Conservation (phyloP, 2,797 vertebrate species). For the Spea hammondii region DNA sequence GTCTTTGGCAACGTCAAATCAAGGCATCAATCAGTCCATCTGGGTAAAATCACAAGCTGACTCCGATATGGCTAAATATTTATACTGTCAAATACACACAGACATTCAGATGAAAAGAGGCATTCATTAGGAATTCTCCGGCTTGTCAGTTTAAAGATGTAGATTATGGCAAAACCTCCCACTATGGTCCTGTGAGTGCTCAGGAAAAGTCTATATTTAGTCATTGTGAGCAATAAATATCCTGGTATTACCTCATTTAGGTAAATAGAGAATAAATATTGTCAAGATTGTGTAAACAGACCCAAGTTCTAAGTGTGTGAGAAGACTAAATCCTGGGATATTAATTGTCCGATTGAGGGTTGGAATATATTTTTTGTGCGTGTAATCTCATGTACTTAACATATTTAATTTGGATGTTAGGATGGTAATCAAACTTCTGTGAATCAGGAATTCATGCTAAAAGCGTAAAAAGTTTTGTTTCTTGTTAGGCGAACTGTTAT, state of each 20-base stretch:
- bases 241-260: conserved; percentile 89
- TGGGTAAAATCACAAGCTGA: conserved; percentile 98
- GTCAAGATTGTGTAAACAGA: conserved; percentile 88
- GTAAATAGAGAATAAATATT: conserved; percentile 97
- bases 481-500: too few relatives aligned
- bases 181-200: conserved; percentile 80
- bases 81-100: conserved; percentile 98
- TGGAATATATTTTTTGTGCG: conserved; percentile 62
- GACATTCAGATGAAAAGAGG: conserved; percentile 97
- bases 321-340: conserved; percentile 75
- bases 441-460: too few relatives aligned
- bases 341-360: conserved; percentile 69
- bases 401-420: conserved; percentile 15
- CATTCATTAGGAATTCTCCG: conserved; percentile 97
- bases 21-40: conserved; percentile 99
- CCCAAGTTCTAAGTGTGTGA: conserved; percentile 71
- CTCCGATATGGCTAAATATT: conserved; percentile 98
- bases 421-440: background rate
- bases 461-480: too few relatives aligned
- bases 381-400: conserved; percentile 31
- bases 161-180: conserved; percentile 98
- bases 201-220: conserved; percentile 95
- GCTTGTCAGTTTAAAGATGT: conserved; percentile 97
- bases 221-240: conserved; percentile 94
- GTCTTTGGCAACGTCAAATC: conserved; percentile 87